phyloP scores from a whole-genome alignment of 2,888 invertebrate species.

The Bellardia pandia region DNA sequence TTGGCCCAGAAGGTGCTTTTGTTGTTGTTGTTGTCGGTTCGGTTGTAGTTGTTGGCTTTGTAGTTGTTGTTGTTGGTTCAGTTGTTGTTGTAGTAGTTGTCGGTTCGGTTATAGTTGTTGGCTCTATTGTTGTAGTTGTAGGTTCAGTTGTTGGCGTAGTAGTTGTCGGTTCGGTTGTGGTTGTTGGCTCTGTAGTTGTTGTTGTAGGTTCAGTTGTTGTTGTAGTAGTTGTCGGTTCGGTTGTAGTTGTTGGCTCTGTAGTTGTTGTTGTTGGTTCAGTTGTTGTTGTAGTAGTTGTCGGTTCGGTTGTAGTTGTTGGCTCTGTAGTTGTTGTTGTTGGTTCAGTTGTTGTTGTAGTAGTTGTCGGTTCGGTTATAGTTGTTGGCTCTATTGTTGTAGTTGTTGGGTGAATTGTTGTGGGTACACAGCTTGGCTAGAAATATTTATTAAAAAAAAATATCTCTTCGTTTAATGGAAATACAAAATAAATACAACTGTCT shows the following conservation, averaged over 20 bases:
- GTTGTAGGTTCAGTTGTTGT: slow-evolving; percentile 12
- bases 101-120: slow-evolving; percentile 8
- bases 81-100: slow-evolving; percentile 34
- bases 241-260: not conserved
- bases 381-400: slow-evolving; percentile 32
- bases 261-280: slow-evolving; percentile 12
- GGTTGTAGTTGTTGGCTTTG: slow-evolving; percentile 16
- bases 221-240: slow-evolving; percentile 1
- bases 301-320: not conserved
- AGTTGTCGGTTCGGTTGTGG: not conserved
- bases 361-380: not conserved
- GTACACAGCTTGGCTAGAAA: slow-evolving; percentile 67
- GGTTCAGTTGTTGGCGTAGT: slow-evolving; percentile 14
- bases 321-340: slow-evolving; percentile 7
- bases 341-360: not conserved
- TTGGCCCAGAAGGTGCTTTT: slow-evolving; percentile 41
- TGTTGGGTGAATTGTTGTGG: no score
- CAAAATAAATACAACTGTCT: not conserved
- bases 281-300: not conserved
- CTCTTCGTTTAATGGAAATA: not conserved
- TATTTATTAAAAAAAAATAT: not conserved
- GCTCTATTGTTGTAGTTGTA: slow-evolving; percentile 15
- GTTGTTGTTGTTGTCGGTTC: slow-evolving; percentile 1
- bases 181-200: slow-evolving; percentile 21
- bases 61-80: not conserved